Conservation (phyloP, 1,140 invertebrate species). For the Caerostris extrusa region DNA sequence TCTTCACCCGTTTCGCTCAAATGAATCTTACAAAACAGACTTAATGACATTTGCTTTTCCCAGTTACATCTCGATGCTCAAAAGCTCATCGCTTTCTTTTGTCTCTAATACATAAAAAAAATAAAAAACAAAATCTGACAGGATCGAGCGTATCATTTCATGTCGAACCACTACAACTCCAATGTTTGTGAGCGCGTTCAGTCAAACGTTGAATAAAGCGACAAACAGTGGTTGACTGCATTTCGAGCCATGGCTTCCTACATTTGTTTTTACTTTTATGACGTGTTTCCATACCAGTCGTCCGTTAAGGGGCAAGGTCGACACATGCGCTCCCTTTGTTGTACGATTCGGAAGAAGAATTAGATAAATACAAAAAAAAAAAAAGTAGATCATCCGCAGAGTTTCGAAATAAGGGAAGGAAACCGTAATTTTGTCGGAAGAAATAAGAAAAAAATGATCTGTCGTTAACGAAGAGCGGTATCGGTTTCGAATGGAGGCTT, state of each 20-base stretch:
- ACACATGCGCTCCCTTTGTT: background rate
- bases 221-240: constrained; percentile 7
- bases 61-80: background rate
- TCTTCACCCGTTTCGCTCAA: too few relatives aligned
- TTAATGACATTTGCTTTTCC: background rate
- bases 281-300: background rate
- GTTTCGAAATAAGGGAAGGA: background rate
- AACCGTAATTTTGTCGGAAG: background rate
- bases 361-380: background rate
- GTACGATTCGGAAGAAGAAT: background rate
- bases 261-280: background rate
- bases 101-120: too few relatives aligned
- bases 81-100: background rate
- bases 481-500: too few relatives aligned
- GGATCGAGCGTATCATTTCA: background rate
- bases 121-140: too few relatives aligned
- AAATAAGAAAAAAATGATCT: background rate
- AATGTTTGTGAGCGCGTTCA: constrained; percentile 1
- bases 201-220: background rate
- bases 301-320: constrained; percentile 42
- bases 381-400: constrained; percentile 35
- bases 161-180: background rate
- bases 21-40: too few relatives aligned
- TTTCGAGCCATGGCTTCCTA: background rate
- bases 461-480: background rate